phyloP scores from a whole-genome alignment of 2,113 vertebrate species.

The Heterotis niloticus region DNA sequence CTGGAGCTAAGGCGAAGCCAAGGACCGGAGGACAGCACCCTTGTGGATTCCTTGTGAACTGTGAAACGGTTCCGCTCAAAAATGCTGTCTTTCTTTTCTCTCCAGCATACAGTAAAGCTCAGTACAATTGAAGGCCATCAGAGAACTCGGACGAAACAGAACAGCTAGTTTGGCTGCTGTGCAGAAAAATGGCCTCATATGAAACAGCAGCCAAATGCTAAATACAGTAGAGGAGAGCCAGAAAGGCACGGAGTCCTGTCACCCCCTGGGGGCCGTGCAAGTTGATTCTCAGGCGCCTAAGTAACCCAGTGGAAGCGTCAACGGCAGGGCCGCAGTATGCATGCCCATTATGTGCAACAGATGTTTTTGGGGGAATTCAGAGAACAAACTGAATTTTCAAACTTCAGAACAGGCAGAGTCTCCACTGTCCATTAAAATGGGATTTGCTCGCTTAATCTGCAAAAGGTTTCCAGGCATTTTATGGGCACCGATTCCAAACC shows the following conservation, averaged over 20 bases:
- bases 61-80: conserved; percentile 34
- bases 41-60: conserved; percentile 37
- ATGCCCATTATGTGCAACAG: neutral
- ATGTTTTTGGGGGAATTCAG: conserved; percentile 5
- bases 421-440: neutral
- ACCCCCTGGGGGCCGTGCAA: conserved; percentile 27
- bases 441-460: no score
- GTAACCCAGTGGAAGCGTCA: neutral
- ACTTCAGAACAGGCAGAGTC: neutral
- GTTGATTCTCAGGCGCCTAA: conserved; percentile 29
- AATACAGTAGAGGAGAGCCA: conserved; percentile 35
- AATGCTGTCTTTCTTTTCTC: neutral
- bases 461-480: no score
- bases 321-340: neutral
- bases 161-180: conserved; percentile 39
- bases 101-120: conserved; percentile 27
- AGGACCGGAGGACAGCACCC: conserved; percentile 43
- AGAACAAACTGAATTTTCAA: neutral
- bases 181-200: conserved; percentile 42
- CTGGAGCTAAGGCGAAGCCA: conserved; percentile 23
- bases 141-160: conserved; percentile 38
- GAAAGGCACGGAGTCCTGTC: conserved; percentile 33
- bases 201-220: conserved; percentile 45
- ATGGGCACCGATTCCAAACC: neutral
- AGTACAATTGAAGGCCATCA: conserved; percentile 41